Evolutionary conservation across 2,113 vertebrate genomes (phyloP).

Genomic region (Enhydra lutris): DNA sequence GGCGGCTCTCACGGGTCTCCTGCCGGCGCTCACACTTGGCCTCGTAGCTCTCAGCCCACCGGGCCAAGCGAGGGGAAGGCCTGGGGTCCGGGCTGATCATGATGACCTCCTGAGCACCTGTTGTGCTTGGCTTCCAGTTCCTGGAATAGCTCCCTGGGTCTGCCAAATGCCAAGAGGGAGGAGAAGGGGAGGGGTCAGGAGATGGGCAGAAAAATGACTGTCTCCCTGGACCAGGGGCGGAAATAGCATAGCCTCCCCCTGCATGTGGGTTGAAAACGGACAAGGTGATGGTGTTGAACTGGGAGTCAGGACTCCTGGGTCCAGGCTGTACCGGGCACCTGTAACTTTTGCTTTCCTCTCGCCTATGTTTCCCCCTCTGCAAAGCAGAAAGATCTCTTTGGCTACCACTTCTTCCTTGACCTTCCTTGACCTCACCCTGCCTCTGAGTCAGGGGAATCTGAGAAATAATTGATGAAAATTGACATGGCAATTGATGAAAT

Average conservation of each 20-base stretch:
- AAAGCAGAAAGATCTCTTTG: background rate
- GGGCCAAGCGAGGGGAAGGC: background rate
- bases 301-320: background rate
- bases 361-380: background rate
- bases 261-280: background rate
- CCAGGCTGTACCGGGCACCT: background rate
- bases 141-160: slow-evolving; percentile 58
- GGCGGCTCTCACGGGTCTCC: slow-evolving; percentile 70
- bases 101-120: slow-evolving; percentile 41
- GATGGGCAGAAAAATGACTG: slow-evolving; percentile 37
- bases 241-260: background rate
- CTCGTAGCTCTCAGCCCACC: slow-evolving; percentile 79
- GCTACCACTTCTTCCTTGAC: background rate
- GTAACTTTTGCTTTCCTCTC: background rate
- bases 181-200: slow-evolving; percentile 47
- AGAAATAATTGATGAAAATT: background rate
- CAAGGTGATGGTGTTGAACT: background rate
- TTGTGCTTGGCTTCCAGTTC: slow-evolving; percentile 56
- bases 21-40: slow-evolving; percentile 81
- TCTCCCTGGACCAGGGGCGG: background rate
- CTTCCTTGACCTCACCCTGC: background rate
- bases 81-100: slow-evolving; percentile 68
- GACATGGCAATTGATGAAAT: background rate
- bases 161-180: slow-evolving; percentile 52
- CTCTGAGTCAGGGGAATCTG: background rate